Percentiles rank a stretch among this genome's conserved stretches.
phyloP scores from a whole-genome alignment of 2,888 invertebrate species.

The Cantharis rustica region DNA sequence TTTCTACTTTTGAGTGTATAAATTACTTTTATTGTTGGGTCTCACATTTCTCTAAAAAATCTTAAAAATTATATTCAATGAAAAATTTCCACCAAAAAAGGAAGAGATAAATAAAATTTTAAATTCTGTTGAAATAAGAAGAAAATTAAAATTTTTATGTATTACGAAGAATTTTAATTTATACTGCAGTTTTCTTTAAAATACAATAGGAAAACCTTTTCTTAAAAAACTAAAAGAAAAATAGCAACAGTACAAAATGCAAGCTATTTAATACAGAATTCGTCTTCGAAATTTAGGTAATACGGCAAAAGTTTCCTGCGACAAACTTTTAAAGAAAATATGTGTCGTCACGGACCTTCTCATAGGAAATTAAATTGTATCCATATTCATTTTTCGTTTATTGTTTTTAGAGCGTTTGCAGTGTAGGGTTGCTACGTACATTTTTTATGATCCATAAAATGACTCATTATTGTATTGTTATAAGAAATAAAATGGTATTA shows the following conservation, averaged over 20 bases:
- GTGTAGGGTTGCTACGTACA: too few species aligned
- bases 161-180: background rate
- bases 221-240: background rate
- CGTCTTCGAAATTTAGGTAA: too few species aligned
- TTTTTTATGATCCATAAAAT: too few species aligned
- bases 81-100: background rate
- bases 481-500: too few species aligned
- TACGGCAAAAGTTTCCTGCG: too few species aligned
- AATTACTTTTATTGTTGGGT: background rate
- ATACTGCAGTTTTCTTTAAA: background rate
- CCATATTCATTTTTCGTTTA: too few species aligned
- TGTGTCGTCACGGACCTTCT: too few species aligned
- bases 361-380: too few species aligned
- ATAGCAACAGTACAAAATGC: background rate
- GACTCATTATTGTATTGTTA: too few species aligned
- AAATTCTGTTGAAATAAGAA: background rate
- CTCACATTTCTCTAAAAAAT: background rate
- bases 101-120: background rate
- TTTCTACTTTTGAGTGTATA: background rate
- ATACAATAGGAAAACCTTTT: background rate
- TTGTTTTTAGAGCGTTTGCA: too few species aligned
- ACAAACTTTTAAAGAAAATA: too few species aligned
- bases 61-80: background rate
- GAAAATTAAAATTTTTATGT: background rate
- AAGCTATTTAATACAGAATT: too few species aligned